Base-by-base conservation (phyloP, 2,888 invertebrate species). In the Epinotia bilunana region DNA sequence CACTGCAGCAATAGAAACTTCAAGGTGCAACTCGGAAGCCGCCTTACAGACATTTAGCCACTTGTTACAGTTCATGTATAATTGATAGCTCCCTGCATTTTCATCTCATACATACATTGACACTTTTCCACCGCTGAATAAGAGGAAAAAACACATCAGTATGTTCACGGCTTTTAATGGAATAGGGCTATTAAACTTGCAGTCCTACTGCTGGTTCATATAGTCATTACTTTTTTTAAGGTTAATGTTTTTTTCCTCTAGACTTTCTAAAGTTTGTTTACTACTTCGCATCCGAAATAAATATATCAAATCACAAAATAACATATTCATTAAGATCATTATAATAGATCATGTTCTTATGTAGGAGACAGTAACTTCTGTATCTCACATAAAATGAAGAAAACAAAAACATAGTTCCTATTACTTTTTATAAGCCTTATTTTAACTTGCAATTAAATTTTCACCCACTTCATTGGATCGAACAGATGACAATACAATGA, bases 61-160 rank as follows among this genome's bases (percentile, higher is more conserved):
- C 63, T 76, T 76, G 65, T 77, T 75, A 76, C 62, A 69, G 76
- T 72, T 72, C 68, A 75, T 71, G 73, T 78, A 60, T 76, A 77
- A 77, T 69, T 75, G 77, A 76, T 78, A 43, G 53, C 62, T 63
- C 62, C 64, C 53, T 73, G 18, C 72, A 72, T 68, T 75, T 73
- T 68, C 68, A 77, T 68, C 68, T 69, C 73, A 67, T 61, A 64
- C 72, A 74, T 78, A 76, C 76, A 76, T 74, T 73, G 73, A 46
- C 68, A 61, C 73, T 57, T 73, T 73, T 73, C 60, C 62, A 58
- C 55, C 73, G 63, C 63, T 69, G 62, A 74, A 62, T 74, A 46
- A 63, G 16, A 49, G 64, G 28, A 43, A 68, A 68, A 43, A 68
- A 58, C 43, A 67, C 57, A 67, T 57, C 13, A 18, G 18, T 16